Evolutionary conservation across 2,888 invertebrate species (phyloP).

Genomic region (Leucophora obtusa): DNA sequence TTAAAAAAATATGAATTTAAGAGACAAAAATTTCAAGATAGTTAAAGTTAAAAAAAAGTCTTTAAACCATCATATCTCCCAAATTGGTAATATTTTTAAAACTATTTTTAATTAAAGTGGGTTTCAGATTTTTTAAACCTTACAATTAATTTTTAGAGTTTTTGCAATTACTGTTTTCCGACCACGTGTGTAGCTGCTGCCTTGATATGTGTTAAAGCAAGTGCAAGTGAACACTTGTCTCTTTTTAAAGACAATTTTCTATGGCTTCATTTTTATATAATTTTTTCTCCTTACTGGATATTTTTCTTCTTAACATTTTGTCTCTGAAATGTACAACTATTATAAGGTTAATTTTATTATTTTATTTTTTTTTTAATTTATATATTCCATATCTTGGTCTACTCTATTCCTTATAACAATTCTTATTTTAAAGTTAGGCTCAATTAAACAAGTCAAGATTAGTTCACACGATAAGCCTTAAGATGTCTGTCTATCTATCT

Average conservation of each 20-base stretch:
- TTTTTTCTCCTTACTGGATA: not conserved
- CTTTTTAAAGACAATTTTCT: slow-evolving; percentile 45
- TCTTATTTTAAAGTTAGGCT: slow-evolving; percentile 51
- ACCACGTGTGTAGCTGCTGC: no score
- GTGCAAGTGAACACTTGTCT: slow-evolving; percentile 54
- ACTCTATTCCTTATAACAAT: slow-evolving; percentile 2
- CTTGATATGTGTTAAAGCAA: slow-evolving; percentile 1
- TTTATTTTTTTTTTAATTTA: no score
- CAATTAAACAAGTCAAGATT: slow-evolving; percentile 67
- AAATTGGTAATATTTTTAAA: no score
- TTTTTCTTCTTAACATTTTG: slow-evolving; percentile 31
- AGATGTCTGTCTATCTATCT: slow-evolving; percentile 24
- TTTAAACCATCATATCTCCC: no score
- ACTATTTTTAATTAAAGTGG: no score
- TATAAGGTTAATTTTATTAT: slow-evolving; percentile 56
- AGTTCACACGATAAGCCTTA: slow-evolving; percentile 69
- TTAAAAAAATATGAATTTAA: no score
- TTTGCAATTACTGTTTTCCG: no score
- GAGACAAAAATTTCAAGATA: no score
- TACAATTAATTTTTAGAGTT: no score
- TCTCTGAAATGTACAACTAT: slow-evolving; percentile 34
- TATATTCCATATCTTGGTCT: slow-evolving; percentile 3
- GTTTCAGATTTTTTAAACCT: no score
- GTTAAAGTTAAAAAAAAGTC: no score
- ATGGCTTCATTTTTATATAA: slow-evolving; percentile 33